Percentiles rank a stretch among this genome's conserved stretches.
These are phyloP conservation scores for Trichomalopsis sarcophagae DNA, from an alignment of 1,140 invertebrate species.

Conservation along the genomic window DNA sequence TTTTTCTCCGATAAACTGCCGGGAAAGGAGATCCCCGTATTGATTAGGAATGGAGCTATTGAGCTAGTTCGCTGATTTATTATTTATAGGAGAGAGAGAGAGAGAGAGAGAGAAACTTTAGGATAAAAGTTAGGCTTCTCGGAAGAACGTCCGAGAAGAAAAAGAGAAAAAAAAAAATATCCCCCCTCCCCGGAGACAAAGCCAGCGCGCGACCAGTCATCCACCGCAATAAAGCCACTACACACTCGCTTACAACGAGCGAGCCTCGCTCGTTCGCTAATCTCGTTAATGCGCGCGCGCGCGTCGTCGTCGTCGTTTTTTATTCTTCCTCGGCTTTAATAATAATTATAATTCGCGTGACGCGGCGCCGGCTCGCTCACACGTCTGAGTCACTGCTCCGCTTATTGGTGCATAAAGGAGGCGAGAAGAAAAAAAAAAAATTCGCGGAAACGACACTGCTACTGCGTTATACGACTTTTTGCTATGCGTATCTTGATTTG, in stretches of 20 bases:
- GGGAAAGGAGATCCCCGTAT: background rate
- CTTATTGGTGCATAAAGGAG: background rate
- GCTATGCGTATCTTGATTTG: background rate
- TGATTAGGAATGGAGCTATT: background rate
- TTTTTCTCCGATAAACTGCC: background rate
- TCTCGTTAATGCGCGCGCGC: slow-evolving; percentile 3
- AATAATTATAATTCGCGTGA: slow-evolving; percentile 36
- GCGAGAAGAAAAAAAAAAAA: background rate
- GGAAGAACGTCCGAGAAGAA: background rate
- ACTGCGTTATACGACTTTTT: background rate
- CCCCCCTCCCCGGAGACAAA: background rate
- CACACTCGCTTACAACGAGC: background rate
- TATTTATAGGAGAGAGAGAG: background rate
- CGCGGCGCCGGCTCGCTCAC: background rate
- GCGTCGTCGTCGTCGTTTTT: background rate
- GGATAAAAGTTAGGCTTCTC: background rate
- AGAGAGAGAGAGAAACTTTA: no score
- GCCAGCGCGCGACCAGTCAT: background rate
- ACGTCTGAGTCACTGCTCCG: slow-evolving; percentile 25
- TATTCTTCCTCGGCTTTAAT: background rate
- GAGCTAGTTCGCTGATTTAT: background rate
- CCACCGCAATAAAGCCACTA: background rate
- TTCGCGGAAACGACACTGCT: background rate
- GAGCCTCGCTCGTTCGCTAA: background rate
- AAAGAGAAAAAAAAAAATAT: background rate